Conservation (phyloP, 2,797 vertebrate genomes). For the Acanthurus lineatus region DNA sequence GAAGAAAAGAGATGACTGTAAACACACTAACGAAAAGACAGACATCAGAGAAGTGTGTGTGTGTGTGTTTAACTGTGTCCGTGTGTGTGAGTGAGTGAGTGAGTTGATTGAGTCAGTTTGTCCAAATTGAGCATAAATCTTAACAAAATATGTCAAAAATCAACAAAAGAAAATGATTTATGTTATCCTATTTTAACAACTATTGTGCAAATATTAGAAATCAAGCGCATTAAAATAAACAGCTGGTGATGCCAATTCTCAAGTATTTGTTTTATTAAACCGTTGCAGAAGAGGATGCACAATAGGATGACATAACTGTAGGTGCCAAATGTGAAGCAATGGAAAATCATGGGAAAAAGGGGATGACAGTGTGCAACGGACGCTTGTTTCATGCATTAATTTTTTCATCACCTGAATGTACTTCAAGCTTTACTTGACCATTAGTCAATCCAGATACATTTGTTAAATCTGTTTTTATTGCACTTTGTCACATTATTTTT, state of each 20-base stretch:
- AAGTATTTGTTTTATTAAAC: not conserved
- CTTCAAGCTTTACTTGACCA: not conserved
- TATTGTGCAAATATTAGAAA: not conserved
- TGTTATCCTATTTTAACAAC: not conserved
- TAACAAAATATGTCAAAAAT: not conserved
- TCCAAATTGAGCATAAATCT: constrained; percentile 4
- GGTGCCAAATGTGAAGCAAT: not conserved
- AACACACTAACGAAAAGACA: constrained; percentile 49
- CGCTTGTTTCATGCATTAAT: not conserved
- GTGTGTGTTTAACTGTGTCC: not conserved
- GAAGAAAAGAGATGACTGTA: constrained; percentile 60
- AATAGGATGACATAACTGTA: not conserved
- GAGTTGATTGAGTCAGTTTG: not conserved
- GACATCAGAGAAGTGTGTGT: constrained; percentile 19
- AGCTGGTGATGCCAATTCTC: not conserved
- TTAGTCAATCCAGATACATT: too few relatives aligned
- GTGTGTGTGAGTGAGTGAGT: too few relatives aligned
- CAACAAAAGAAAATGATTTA: not conserved
- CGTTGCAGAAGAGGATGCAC: not conserved
- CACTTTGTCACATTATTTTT: too few relatives aligned
- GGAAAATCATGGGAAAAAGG: not conserved
- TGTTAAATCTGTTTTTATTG: too few relatives aligned
- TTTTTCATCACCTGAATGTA: not conserved
- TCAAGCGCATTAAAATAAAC: not conserved
- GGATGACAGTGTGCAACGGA: not conserved